Base-by-base conservation (phyloP, 2,888 invertebrate genomes). In the Coronaproctus castanopsis region DNA sequence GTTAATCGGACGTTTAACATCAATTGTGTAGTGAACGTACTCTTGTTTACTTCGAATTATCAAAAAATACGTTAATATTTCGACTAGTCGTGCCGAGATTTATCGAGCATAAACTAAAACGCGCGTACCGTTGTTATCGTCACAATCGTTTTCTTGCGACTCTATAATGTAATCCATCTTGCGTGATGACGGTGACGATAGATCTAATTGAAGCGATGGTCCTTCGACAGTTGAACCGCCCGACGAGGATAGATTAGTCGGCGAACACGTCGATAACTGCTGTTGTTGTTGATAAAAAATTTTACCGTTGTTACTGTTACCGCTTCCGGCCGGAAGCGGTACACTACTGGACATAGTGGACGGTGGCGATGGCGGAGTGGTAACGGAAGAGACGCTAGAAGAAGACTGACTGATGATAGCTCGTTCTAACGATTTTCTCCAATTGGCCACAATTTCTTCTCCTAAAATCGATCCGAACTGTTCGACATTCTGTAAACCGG, bases 381-480 rank as follows among this genome's bases (percentile, higher is more conserved):
- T 58, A 58, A 52, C 58, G 55, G 54, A 61, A n/a, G n/a, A n/a
- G n/a, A n/a, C n/a, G 59, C 60, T 60, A 55, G 62, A 62, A 51
- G 62, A 61, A 52, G 60, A 49, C 55, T 63, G 62, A 61, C 59
- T 66, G 53, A 70, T 67, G 70, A 70, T 68, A 66, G 72, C 69
- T 66, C 75, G 71, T 70, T 83, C 82, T 70, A 83, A 76, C 68
- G 80, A 80, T 67, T 82, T 80, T 70, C 84, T 79, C 82, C 84
- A 84, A 71, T 82, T 81, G 68, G 80, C 81, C 72, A 87, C 87
- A 72, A 87, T 82, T 73, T 87, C 86, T 72, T 86, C 85, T 72
- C 87, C 87, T 71, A 86, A 77, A 70, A 81, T 76, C 65, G 81
- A 79, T 74, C 83, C 84, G 76, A 83, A 82, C 67, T 78, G 76